phyloP scores from a whole-genome alignment of 2,888 invertebrate species.

The Leucophenga maculata region DNA sequence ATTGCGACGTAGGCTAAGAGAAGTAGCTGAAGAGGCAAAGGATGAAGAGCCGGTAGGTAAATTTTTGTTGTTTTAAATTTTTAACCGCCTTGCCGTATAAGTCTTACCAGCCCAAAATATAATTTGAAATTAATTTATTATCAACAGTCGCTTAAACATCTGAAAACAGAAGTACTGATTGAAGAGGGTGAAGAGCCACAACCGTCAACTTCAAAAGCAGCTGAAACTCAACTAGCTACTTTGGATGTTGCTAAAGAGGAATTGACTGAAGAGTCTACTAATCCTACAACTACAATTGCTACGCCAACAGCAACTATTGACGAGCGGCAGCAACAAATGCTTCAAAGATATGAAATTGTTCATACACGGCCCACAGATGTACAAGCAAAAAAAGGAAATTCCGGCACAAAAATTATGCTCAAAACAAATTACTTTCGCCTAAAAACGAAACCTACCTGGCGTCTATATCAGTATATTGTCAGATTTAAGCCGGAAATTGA shows the following conservation, averaged over 20 bases:
- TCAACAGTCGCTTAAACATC: background rate
- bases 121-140: background rate
- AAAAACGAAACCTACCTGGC: constrained; percentile 79
- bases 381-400: constrained; percentile 71
- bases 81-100: too few relatives aligned
- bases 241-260: constrained; percentile 2
- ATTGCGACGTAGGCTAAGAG: background rate
- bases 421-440: constrained; percentile 81
- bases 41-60: constrained; percentile 45
- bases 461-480: constrained; percentile 82
- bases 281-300: background rate
- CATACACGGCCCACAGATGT: constrained; percentile 64
- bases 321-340: constrained; percentile 35
- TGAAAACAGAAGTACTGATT: background rate
- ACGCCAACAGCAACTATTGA: background rate
- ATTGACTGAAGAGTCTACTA: background rate
- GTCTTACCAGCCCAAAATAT: background rate
- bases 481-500: constrained; percentile 83
- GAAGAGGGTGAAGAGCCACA: background rate
- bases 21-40: background rate
- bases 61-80: too few relatives aligned
- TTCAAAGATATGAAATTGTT: constrained; percentile 57
- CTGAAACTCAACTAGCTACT: background rate
- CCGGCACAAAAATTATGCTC: constrained; percentile 74
- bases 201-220: constrained; percentile 25